Conservation (phyloP, 2,113 vertebrate genomes). For the Anolis carolinensis region DNA sequence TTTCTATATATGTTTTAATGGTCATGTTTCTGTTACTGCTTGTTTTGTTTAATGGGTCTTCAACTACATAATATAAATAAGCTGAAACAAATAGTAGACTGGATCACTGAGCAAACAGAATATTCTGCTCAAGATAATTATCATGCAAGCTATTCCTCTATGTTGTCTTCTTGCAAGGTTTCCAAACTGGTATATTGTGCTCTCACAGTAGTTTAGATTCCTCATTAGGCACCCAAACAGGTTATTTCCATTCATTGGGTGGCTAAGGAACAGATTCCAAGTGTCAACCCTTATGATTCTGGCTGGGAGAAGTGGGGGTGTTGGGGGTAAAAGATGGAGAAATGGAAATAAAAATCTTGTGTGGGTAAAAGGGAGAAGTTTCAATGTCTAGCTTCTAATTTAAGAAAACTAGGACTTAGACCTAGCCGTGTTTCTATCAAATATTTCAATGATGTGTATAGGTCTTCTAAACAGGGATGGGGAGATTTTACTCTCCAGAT, state of each 20-base stretch:
- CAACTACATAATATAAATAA: too few species aligned
- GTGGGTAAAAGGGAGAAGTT: neutral
- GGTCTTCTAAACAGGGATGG: neutral
- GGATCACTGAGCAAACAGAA: neutral
- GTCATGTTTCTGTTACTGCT: too few species aligned
- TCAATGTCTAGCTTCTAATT: neutral
- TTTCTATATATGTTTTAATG: too few species aligned
- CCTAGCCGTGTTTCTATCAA: neutral
- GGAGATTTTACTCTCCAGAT: neutral
- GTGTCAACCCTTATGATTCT: neutral
- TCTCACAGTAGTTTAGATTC: neutral
- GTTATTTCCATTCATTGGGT: neutral
- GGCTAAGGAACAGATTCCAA: neutral
- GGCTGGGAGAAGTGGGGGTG: neutral
- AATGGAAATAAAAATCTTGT: neutral
- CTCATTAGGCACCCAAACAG: neutral
- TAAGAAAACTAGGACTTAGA: neutral
- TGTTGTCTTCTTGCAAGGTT: neutral
- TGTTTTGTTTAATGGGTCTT: too few species aligned
- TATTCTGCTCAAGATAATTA: neutral
- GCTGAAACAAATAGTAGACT: neutral
- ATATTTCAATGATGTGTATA: neutral
- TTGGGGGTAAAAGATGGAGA: neutral
- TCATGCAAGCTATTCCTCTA: neutral
- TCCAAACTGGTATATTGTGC: neutral